Base-by-base conservation (phyloP, 2,797 vertebrate genomes). In the Centroberyx gerrardi region DNA sequence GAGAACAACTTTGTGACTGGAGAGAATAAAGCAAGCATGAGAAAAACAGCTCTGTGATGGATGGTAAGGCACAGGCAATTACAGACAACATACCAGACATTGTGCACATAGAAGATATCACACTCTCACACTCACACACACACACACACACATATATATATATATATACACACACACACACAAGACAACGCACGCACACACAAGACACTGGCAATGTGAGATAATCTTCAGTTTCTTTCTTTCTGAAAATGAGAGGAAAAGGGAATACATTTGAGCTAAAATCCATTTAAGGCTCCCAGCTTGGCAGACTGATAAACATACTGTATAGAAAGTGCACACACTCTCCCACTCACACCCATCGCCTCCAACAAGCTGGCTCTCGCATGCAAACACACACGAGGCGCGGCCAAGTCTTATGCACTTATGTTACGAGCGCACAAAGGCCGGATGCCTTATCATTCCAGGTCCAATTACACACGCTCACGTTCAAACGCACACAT, bases 61-160 rank as follows among this genome's bases (percentile, higher is more conserved):
- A 87, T 88, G 84, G 85, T 69, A 64, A 79, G 54, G 74, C 76
- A 52, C 62, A 83, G 77, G 72, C 89, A 92, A 88, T 92, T 91
- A 88, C 73, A 83, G 80, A 83, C 76, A 79, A 90, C 76, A 87
- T 63, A 68, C 49, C 73, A 88, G 64, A 85, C 53, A 74, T 40
- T 74, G 68, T 58, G 58, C 68, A 62, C 61, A 66, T 27, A 46
- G 40, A 65, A 56, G 38, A 76, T 82, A 82, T 80, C 76, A 64
- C 68, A 70, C 59, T 33, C 54, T 62, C 55, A 77, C 73, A 72
- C 46, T 60, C 10, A 63, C 54, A 8, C 31, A 53, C 40, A 70
- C 60, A 18, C 53, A 52, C 15, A 53, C 13, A 42, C 27, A 80
- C 69, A 53, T 46, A 51, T 38, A 58, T 22, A 55, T 51, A 15